Base-by-base conservation (phyloP, 2,888 invertebrate species). In the Tiliacea citrago region DNA sequence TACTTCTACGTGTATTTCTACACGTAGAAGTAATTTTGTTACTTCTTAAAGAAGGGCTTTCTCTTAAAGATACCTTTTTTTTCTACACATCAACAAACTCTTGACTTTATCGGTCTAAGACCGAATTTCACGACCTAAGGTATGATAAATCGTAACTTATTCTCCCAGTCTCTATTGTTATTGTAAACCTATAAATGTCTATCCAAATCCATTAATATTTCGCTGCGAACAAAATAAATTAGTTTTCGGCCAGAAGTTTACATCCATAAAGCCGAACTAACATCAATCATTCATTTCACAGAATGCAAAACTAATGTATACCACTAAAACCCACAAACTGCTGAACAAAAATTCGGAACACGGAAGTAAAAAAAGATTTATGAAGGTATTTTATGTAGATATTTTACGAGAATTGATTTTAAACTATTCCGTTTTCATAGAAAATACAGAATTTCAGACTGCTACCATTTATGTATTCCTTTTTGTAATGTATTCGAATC, bases 241-340 rank as follows among this genome's bases (percentile, higher is more conserved):
- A 29, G 57, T 47, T 73, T 72, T 47, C 13, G 6, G 7, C 2
- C 1, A 39, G 53, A 80, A 73, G 16, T 67, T 65, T 67, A n/a
- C 18, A n/a, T 35, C n/a, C 35, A 66, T 58, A 57, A 69, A 62
- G 10, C 39, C 29, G 66, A 51, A 75, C 45, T 39, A 65, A 61
- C 68, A 81, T 70, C 69, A 79, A 81, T 79, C 57, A 79, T 75
- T 57, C 5, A 29, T 49, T 81, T 66, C 29, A 51, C 35, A 68
- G 16, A 62, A 53, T 68, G 65, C 68, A 61, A 69, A 79, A 80
- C 58, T 55, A 49, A 65, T 45, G 18, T n/a, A 35, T 24, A 35
- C 60, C 16, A 16, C 55, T 51, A 57, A 68, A 79, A 67, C 4
- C 24, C 47, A 68, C n/a, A n/a, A n/a, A n/a, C 24, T 42, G 53